A percentile compares a stretch with the other conserved stretches of the same genome.
phyloP scores from a whole-genome alignment of 2,888 invertebrate genomes.

The Nephrotoma flavescens region DNA sequence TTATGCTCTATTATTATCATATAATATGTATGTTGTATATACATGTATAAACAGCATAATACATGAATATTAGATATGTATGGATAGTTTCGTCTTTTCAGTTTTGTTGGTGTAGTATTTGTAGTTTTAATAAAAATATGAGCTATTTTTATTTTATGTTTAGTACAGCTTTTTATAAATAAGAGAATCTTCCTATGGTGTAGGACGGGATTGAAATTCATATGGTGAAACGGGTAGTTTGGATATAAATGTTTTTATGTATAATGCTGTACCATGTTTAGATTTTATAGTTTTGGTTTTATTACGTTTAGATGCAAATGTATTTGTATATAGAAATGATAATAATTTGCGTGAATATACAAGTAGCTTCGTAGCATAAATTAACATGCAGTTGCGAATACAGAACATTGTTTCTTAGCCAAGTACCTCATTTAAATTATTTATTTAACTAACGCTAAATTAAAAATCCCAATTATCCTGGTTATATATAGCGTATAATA shows the following conservation, averaged over 20 bases:
- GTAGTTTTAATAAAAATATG: not conserved
- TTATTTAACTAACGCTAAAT: too few species aligned
- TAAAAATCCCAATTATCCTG: too few species aligned
- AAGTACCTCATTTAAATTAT: too few species aligned
- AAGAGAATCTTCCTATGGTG: not conserved
- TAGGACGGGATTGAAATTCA: not conserved
- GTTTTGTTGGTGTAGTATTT: not conserved
- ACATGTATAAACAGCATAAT: not conserved
- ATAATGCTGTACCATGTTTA: not conserved
- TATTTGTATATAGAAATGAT: not conserved
- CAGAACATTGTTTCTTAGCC: too few species aligned
- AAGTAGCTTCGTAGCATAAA: too few species aligned
- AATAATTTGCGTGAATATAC: too few species aligned
- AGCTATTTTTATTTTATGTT: not conserved
- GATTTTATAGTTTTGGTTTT: not conserved
- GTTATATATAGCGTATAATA: too few species aligned
- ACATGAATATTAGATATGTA: not conserved
- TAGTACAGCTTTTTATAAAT: not conserved
- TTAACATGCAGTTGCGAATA: too few species aligned
- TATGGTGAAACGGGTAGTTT: not conserved
- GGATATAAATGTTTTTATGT: not conserved
- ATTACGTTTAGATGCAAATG: not conserved
- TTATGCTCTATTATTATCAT: not conserved
- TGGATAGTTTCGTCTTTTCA: not conserved
- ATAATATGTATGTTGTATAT: not conserved